A percentile compares a stretch with the other conserved stretches of the same genome.
phyloP scores from a whole-genome alignment of 2,888 invertebrate genomes.

The Drosophila rubida region DNA sequence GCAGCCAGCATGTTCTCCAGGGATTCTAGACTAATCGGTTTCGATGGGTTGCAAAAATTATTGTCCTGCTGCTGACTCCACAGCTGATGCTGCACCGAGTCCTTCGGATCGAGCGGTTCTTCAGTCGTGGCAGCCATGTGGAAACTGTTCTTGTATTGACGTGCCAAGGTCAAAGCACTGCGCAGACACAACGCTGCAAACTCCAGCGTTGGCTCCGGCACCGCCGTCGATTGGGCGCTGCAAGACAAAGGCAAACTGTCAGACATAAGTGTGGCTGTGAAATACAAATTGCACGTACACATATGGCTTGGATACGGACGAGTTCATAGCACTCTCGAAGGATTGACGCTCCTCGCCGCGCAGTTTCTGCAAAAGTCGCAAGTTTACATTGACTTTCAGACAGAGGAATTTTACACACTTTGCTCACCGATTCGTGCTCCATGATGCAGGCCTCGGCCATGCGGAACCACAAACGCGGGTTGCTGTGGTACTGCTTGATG shows the following conservation, averaged over 20 bases:
- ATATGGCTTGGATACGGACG: conserved; percentile 49
- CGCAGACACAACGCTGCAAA: conserved; percentile 95
- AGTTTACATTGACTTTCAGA: neutral
- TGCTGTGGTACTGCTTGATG: conserved; percentile 93
- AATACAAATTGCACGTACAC: conserved; percentile 60
- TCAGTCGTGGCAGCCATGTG: conserved; percentile 51
- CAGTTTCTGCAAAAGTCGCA: conserved; percentile 42
- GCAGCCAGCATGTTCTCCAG: conserved; percentile 88
- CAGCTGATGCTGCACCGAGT: conserved; percentile 47
- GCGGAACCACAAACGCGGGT: conserved; percentile 95
- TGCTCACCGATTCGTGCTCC: conserved; percentile 86
- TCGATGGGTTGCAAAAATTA: conserved; percentile 86
- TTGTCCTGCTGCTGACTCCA: conserved; percentile 85
- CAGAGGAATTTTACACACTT: neutral
- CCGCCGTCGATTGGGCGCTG: conserved; percentile 90
- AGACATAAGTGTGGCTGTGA: neutral
- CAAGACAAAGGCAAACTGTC: neutral
- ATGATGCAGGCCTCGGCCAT: conserved; percentile 96
- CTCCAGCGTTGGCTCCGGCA: conserved; percentile 94
- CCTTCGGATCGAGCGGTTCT: conserved; percentile 54
- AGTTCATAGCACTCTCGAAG: conserved; percentile 31
- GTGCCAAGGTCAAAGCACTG: conserved; percentile 88
- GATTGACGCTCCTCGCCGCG: conserved; percentile 54
- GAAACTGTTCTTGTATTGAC: conserved; percentile 69
- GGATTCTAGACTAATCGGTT: conserved; percentile 87